Conservation (phyloP, 2,113 vertebrate species). For the Poeciliopsis prolifica region DNA sequence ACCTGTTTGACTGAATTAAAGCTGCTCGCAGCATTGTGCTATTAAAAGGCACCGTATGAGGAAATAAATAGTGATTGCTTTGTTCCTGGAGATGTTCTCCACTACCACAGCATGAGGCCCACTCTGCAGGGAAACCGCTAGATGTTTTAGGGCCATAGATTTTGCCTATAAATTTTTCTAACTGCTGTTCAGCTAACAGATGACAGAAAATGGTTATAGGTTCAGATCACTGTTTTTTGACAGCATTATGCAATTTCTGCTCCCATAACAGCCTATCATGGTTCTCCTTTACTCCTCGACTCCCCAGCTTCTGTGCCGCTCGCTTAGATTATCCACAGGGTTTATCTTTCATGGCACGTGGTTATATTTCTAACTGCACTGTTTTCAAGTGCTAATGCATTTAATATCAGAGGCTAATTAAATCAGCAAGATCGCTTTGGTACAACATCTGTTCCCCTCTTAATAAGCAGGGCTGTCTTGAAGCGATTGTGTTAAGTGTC, state of each 20-base stretch:
- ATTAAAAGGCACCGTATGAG: slow-evolving; percentile 48
- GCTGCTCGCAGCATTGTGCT: slow-evolving; percentile 24
- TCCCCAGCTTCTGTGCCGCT: neutral
- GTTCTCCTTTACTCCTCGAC: slow-evolving; percentile 27
- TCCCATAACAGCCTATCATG: slow-evolving; percentile 36
- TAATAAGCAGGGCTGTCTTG: slow-evolving; percentile 71
- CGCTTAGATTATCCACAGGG: neutral
- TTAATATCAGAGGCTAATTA: slow-evolving; percentile 78
- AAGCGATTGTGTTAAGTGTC: slow-evolving; percentile 74
- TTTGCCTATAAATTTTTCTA: slow-evolving; percentile 51
- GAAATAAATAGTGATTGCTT: slow-evolving; percentile 65
- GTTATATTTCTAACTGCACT: slow-evolving; percentile 58
- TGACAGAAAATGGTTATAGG: slow-evolving; percentile 48
- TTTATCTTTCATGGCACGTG: slow-evolving; percentile 22
- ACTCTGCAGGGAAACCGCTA: slow-evolving; percentile 49
- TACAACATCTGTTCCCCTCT: slow-evolving; percentile 75
- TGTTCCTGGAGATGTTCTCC: slow-evolving; percentile 44
- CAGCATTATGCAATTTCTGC: slow-evolving; percentile 46
- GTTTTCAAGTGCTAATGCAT: slow-evolving; percentile 62
- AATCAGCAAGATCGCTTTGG: slow-evolving; percentile 66
- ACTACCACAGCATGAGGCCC: slow-evolving; percentile 46
- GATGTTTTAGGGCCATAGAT: slow-evolving; percentile 50
- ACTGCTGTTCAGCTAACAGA: slow-evolving; percentile 47
- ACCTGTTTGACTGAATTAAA: slow-evolving; percentile 63
- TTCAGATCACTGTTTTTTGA: slow-evolving; percentile 63